Percentiles rank a stretch among this genome's conserved stretches.
Conservation (phyloP, 2,888 invertebrate species). For the Lacanobia oleracea region DNA sequence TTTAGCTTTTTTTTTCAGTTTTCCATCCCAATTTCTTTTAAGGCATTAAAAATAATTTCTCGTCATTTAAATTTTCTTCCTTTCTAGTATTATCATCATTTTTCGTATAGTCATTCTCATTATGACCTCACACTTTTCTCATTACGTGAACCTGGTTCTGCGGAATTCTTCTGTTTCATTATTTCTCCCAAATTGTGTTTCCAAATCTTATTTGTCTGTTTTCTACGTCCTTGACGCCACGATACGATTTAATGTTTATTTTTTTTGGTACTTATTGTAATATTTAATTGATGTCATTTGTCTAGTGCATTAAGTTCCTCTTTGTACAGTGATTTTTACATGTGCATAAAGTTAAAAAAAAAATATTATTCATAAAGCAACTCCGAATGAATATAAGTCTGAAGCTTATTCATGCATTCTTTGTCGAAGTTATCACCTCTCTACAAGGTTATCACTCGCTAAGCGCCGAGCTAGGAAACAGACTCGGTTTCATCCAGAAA, state of each 20-base stretch:
- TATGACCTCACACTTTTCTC: background rate
- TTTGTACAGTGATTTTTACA: too few relatives aligned
- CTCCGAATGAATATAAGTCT: background rate
- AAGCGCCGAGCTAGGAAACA: conserved; percentile 67
- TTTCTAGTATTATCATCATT: background rate
- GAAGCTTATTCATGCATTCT: conserved; percentile 2
- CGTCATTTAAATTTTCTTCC: background rate
- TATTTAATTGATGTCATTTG: background rate
- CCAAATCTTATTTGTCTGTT: too few relatives aligned
- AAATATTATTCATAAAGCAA: background rate
- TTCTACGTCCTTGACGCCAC: too few relatives aligned
- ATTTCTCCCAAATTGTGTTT: too few relatives aligned
- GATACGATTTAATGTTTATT: too few relatives aligned
- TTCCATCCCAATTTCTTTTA: background rate
- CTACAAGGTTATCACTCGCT: conserved; percentile 34
- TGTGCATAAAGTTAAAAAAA: too few relatives aligned
- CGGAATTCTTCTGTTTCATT: too few relatives aligned
- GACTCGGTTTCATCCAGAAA: conserved; percentile 83
- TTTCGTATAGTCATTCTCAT: background rate
- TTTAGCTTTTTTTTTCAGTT: too few relatives aligned
- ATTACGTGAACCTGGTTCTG: background rate
- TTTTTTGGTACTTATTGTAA: background rate
- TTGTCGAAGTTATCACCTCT: conserved; percentile 20
- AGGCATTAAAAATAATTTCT: background rate
- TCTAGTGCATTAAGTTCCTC: background rate